These are phyloP conservation scores for Xyliphius kryptos DNA, from an alignment of 2,113 vertebrate species.

Conservation along the genomic window DNA sequence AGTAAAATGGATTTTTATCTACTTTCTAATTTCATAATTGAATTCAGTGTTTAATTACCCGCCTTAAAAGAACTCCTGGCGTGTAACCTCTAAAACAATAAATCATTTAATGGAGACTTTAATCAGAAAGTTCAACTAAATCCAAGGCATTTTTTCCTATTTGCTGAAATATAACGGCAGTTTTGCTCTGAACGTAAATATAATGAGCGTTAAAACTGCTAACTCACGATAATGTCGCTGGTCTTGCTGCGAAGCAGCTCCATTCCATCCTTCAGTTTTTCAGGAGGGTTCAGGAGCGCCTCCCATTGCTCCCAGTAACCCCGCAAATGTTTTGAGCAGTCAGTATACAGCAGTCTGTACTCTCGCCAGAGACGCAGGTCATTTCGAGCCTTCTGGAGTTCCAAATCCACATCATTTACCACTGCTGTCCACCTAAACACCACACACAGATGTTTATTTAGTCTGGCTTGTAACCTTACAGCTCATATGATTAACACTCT, in stretches of 20 bases:
- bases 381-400: slow-evolving; percentile 48
- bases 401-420: slow-evolving; percentile 61
- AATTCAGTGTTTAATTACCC: too few species aligned
- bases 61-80: too few species aligned
- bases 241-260: slow-evolving; percentile 55
- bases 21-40: too few species aligned
- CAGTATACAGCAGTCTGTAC: slow-evolving; percentile 46
- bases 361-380: slow-evolving; percentile 68
- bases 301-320: slow-evolving; percentile 59
- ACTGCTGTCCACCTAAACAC: slow-evolving; percentile 70
- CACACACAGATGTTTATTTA: slow-evolving; percentile 6
- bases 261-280: slow-evolving; percentile 49
- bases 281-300: slow-evolving; percentile 48
- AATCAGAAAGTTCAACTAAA: too few species aligned
- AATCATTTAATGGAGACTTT: too few species aligned
- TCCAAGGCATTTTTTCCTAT: too few species aligned
- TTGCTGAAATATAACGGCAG: too few species aligned
- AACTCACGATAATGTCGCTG: slow-evolving; percentile 59
- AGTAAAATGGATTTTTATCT: too few species aligned
- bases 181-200: too few species aligned
- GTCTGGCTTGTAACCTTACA: neutral
- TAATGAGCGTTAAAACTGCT: too few species aligned
- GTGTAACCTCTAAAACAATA: too few species aligned
- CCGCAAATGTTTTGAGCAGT: slow-evolving; percentile 50
- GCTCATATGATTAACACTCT: neutral